A percentile compares a stretch with the other conserved stretches of the same genome.
Evolutionary conservation across 1,140 invertebrate species (phyloP).

Genomic region (Nautilus pompilius): DNA sequence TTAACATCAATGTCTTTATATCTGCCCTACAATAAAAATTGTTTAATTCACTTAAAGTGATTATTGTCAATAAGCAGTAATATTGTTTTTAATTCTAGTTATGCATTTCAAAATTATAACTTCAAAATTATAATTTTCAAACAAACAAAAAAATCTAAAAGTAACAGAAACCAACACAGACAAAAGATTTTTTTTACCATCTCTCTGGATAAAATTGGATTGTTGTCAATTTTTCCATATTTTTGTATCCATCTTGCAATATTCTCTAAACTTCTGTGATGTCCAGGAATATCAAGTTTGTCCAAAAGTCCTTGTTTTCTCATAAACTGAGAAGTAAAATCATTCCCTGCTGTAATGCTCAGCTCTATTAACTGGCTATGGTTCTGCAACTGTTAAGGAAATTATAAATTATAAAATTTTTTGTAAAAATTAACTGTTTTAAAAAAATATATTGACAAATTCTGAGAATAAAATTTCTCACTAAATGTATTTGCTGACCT

Average conservation of each 20-base stretch:
- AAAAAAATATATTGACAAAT: neutral
- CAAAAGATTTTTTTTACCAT: slow-evolving; percentile 29
- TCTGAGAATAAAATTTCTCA: neutral
- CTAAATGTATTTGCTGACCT: neutral
- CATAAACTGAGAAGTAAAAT: slow-evolving; percentile 41
- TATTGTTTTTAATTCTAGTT: too few relatives aligned
- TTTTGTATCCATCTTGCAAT: slow-evolving; percentile 35
- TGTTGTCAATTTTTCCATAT: slow-evolving; percentile 33
- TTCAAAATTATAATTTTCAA: too few relatives aligned
- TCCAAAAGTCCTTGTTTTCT: slow-evolving; percentile 3
- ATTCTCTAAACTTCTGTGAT: slow-evolving; percentile 19
- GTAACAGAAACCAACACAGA: too few relatives aligned
- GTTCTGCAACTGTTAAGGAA: slow-evolving; percentile 31
- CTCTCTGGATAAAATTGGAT: slow-evolving; percentile 24
- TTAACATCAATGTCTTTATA: too few relatives aligned
- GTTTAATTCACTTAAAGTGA: too few relatives aligned
- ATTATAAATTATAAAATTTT: neutral
- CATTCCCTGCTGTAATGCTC: slow-evolving; percentile 45
- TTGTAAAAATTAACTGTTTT: neutral
- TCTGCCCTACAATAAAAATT: too few relatives aligned
- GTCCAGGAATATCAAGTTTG: slow-evolving; percentile 25
- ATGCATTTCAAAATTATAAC: too few relatives aligned
- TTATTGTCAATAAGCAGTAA: too few relatives aligned
- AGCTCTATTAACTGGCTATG: slow-evolving; percentile 37
- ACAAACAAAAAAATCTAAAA: too few relatives aligned